These are phyloP conservation scores for Blera fallax DNA, from an alignment of 2,888 invertebrate genomes.

Conservation along the genomic window DNA sequence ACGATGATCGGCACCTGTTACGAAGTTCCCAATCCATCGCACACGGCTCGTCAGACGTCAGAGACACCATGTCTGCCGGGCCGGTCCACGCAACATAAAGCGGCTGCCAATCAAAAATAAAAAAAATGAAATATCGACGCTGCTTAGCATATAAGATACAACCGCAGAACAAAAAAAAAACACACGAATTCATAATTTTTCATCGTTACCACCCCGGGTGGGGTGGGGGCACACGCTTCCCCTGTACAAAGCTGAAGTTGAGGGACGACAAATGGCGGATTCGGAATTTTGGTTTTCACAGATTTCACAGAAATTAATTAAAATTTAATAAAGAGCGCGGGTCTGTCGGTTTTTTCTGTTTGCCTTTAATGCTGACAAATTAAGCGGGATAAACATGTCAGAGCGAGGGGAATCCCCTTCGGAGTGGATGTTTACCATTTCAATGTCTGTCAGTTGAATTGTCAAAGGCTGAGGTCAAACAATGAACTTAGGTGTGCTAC, in stretches of 20 bases:
- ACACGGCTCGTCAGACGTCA: constrained; percentile 5
- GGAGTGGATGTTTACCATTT: background rate
- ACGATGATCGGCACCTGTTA: constrained; percentile 41
- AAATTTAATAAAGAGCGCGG: constrained; percentile 17
- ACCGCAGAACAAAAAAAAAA: constrained; percentile 1
- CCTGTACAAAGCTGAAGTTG: background rate
- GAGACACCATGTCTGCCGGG: constrained; percentile 53
- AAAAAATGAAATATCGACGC: constrained; percentile 17
- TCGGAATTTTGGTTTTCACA: constrained; percentile 33
- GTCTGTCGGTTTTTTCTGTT: background rate
- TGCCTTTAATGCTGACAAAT: constrained; percentile 16
- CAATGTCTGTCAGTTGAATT: background rate
- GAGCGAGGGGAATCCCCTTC: background rate
- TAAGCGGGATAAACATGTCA: constrained; percentile 15
- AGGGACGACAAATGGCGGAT: background rate
- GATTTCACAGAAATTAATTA: constrained; percentile 53
- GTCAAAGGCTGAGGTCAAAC: background rate
- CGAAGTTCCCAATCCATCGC: background rate
- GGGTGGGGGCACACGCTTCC: background rate
- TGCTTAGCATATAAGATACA: constrained; percentile 33
- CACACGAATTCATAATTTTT: constrained; percentile 22
- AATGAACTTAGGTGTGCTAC: background rate
- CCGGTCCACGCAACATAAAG: background rate
- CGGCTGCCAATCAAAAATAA: constrained; percentile 25
- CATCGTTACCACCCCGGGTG: background rate